A percentile compares a stretch with the other conserved stretches of the same genome.
These are phyloP conservation scores for Heliconius himera DNA, from an alignment of 1,140 invertebrate species.

Conservation along the genomic window DNA sequence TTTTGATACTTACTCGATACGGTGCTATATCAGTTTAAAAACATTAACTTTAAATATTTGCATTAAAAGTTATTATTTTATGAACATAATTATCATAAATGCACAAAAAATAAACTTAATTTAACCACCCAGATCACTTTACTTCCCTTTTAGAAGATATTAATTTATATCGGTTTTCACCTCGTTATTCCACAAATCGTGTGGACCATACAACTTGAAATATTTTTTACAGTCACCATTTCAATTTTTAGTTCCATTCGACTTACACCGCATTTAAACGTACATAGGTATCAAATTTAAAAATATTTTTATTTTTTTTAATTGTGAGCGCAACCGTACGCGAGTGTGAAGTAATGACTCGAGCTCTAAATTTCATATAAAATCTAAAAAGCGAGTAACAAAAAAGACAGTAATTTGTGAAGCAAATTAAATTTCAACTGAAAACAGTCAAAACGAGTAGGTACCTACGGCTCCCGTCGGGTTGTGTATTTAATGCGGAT, in stretches of 20 bases:
- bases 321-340: neutral
- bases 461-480: slow-evolving; percentile 56
- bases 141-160: no score
- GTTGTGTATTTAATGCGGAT: slow-evolving; percentile 80
- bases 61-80: no score
- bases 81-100: no score
- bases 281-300: slow-evolving; percentile 2
- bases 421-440: slow-evolving; percentile 76
- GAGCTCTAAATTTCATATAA: slow-evolving; percentile 56
- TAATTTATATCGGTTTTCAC: neutral
- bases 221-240: neutral
- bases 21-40: no score
- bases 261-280: slow-evolving; percentile 4
- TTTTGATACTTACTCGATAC: no score
- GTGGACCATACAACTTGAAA: neutral
- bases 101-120: no score
- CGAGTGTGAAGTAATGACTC: slow-evolving; percentile 54
- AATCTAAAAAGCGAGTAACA: slow-evolving; percentile 75
- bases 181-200: neutral
- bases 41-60: no score
- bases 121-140: no score
- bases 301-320: slow-evolving; percentile 13
- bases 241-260: slow-evolving; percentile 3
- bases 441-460: slow-evolving; percentile 69
- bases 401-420: slow-evolving; percentile 75